Conservation (phyloP, 2,797 vertebrate genomes). For the Bradypodion ventrale region DNA sequence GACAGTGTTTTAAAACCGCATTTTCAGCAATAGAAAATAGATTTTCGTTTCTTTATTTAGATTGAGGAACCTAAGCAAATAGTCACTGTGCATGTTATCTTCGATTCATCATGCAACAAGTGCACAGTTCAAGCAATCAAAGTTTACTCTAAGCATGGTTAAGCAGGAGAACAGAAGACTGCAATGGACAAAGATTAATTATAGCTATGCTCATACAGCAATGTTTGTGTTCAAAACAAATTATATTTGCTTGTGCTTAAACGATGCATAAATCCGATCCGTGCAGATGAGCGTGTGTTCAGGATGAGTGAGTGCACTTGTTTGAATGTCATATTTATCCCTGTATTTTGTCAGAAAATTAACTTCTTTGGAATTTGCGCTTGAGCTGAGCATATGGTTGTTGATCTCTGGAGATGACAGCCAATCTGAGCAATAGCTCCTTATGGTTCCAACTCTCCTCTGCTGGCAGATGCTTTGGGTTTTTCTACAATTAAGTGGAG, state of each 20-base stretch:
- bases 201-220: conserved; percentile 79
- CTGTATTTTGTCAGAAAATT: conserved; percentile 99
- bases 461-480: conserved; percentile 99
- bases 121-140: conserved; percentile 66
- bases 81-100: neutral
- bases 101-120: conserved; percentile 65
- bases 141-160: conserved; percentile 74
- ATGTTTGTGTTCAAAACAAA: conserved; percentile 87
- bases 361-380: conserved; percentile 98
- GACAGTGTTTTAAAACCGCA: neutral
- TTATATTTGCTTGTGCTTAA: conserved; percentile 87
- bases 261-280: conserved; percentile 88
- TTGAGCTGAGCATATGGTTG: conserved; percentile 99
- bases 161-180: conserved; percentile 70
- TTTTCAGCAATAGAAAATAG: neutral
- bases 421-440: conserved; percentile 98
- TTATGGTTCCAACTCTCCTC: conserved; percentile 91
- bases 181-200: conserved; percentile 84
- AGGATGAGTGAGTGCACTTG: conserved; percentile 99
- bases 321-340: conserved; percentile 99
- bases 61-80: conserved; percentile 22
- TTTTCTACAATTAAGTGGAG: conserved; percentile 99
- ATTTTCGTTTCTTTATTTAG: conserved; percentile 38
- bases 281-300: conserved; percentile 91
- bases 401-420: conserved; percentile 99